phyloP scores from a whole-genome alignment of 2,113 vertebrate species.

The Ondatra zibethicus region DNA sequence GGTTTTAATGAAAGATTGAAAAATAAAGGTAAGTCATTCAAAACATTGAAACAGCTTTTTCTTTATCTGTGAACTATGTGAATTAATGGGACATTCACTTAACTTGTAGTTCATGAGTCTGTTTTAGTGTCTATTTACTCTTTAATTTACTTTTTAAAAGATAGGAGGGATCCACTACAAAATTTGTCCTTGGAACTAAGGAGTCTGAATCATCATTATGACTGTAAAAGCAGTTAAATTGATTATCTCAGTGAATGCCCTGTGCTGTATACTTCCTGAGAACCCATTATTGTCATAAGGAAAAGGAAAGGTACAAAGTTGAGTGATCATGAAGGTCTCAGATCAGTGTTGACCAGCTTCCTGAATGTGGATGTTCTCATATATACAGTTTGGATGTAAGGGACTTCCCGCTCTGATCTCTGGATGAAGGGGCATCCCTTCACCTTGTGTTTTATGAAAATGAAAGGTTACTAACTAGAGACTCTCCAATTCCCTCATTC shows the following conservation, averaged over 20 bases:
- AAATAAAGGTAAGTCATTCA: neutral
- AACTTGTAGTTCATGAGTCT: neutral
- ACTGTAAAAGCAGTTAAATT: neutral
- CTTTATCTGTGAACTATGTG: neutral
- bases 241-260: neutral
- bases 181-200: constrained; percentile 27
- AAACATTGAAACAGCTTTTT: constrained; percentile 25
- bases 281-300: neutral
- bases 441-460: neutral
- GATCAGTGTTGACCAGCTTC: neutral
- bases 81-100: constrained; percentile 49
- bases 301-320: neutral
- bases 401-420: neutral
- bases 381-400: neutral
- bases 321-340: neutral
- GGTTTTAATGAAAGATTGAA: constrained; percentile 36
- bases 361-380: neutral
- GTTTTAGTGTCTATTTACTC: constrained; percentile 10
- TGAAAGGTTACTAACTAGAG: neutral
- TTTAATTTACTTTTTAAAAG: constrained; percentile 46
- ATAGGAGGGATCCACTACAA: neutral
- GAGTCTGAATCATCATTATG: constrained; percentile 3
- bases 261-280: neutral
- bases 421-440: neutral
- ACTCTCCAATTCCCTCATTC: neutral